Evolutionary conservation across 2,888 invertebrate species (phyloP), one percentile per base, ranked within the genome.

Genomic region (Unio delphinus): DNA sequence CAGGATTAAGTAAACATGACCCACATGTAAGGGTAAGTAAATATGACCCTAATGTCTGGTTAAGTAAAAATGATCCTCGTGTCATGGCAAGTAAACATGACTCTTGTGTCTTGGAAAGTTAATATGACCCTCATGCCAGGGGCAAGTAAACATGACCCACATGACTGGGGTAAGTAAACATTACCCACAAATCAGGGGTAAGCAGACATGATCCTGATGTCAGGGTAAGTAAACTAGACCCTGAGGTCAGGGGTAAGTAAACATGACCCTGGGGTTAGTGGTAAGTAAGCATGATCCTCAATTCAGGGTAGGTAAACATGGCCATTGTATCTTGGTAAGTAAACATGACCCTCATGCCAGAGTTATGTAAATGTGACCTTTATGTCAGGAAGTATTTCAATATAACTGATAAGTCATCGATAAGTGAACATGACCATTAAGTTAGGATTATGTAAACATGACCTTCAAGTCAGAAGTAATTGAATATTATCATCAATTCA

Each of bases 81-180:
- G 90, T 95, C 96, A 76, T 98, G 98, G 96, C 95, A 65, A 95
- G 85, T 79, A 3, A 34, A 34, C 34, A 34, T 34, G 4, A 34
- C 5, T 6, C 45, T 11, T 17, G 26, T 5, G 34, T 34, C 96
- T 61, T 97, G 97, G 92, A 95, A 97, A 34, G 98, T 97, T 0
- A 95, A 97, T 69, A 98, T 97, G 88, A 91, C 98, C n/a, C 94
- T 98, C 3, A 96, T 96, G 90, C 95, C 96, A 76, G 98, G 98
- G 98, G 96, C 95, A 65, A 95, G 85, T 79, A 3, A 34, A 34
- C 34, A 34, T 34, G 4, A 34, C 5, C 34, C 45, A 6, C 7
- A 30, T 7, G 2, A 18, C 18, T 23, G 20, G 59, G 55, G 4
- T 23, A 30, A 30, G 28, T 97, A 0, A 95, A 97, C 69, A 98